Conservation (phyloP, 2,113 vertebrate species). For the Thamnophis sirtalis region DNA sequence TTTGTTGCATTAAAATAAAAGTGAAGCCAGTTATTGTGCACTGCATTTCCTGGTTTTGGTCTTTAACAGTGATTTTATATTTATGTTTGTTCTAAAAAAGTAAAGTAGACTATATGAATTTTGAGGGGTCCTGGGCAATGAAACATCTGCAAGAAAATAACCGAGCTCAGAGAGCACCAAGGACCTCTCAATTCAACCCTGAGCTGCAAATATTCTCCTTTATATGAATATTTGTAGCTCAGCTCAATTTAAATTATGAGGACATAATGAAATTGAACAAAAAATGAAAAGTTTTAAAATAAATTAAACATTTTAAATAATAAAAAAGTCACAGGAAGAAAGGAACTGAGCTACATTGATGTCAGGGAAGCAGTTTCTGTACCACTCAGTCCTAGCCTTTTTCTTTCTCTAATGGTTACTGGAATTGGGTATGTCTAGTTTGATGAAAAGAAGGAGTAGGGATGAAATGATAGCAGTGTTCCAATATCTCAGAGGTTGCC, state of each 20-base stretch:
- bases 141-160: not conserved
- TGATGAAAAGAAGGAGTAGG: too few species aligned
- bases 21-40: not conserved
- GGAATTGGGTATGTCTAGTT: too few species aligned
- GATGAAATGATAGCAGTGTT: too few species aligned
- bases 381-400: not conserved
- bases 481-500: too few species aligned
- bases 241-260: not conserved
- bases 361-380: not conserved
- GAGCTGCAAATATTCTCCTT: not conserved
- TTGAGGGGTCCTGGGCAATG: not conserved
- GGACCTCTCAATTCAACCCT: not conserved
- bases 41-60: not conserved
- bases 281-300: not conserved
- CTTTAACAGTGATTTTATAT: not conserved
- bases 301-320: not conserved
- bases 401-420: not conserved
- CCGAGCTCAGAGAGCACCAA: not conserved
- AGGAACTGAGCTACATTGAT: not conserved
- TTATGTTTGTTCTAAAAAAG: not conserved
- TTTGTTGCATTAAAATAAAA: not conserved
- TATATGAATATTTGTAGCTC: not conserved
- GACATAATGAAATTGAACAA: not conserved
- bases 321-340: not conserved
- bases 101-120: not conserved